phyloP scores from a whole-genome alignment of 2,797 vertebrate species.

The Ibycter americanus region DNA sequence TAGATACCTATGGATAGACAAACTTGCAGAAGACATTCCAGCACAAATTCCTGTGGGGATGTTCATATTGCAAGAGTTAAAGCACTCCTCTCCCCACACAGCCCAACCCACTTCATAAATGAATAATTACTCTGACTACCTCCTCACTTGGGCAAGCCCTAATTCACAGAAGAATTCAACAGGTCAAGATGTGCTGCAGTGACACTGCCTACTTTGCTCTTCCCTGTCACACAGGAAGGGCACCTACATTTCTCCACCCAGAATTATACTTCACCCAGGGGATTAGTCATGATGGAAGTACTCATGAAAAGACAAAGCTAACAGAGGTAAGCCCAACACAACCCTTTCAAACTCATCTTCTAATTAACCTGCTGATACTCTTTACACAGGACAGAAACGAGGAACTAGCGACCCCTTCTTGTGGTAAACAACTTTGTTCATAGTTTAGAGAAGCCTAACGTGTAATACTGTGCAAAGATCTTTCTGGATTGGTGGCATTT shows the following conservation, averaged over 20 bases:
- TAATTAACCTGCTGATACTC: neutral
- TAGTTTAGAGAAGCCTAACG: neutral
- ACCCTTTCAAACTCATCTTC: neutral
- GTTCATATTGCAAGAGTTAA: neutral
- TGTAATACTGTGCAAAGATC: neutral
- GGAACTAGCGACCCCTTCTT: neutral
- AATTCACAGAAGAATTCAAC: conserved; percentile 25
- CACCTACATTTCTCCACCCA: conserved; percentile 24
- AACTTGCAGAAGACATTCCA: neutral
- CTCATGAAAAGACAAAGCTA: neutral
- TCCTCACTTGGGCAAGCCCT: neutral
- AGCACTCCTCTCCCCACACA: neutral
- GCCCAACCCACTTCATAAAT: conserved; percentile 18
- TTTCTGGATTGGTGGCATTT: neutral
- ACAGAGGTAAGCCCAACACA: neutral
- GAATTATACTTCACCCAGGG: neutral
- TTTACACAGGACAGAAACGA: neutral
- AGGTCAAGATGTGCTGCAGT: neutral
- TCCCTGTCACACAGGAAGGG: neutral
- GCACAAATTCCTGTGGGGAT: neutral
- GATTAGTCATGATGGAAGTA: conserved; percentile 41
- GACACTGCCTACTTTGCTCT: neutral
- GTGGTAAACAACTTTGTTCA: neutral
- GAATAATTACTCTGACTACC: conserved; percentile 4
- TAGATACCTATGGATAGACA: neutral